Evolutionary conservation across 2,113 vertebrate species (phyloP), one percentile per base, ranked within the genome.

Genomic region (Prunella fulvescens): DNA sequence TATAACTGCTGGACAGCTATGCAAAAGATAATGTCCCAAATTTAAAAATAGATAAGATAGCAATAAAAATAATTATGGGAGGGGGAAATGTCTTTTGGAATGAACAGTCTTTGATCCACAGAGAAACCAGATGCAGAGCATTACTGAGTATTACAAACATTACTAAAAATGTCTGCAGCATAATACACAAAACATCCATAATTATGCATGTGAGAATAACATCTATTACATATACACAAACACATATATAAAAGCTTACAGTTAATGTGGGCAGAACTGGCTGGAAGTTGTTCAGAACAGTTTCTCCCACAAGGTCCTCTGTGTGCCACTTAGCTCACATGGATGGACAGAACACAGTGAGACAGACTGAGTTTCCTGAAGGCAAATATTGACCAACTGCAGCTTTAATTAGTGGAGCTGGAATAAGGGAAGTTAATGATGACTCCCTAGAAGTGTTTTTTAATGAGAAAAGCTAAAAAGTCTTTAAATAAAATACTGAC

Each of bases 361-460:
- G 57, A 51, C 78, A 89, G 53, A 81, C 56, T 33, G 44, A 92
- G 71, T 47, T 86, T 89, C 73, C 92, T 91, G 20, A 91, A 81
- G 64, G 92, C 88, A 91, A 96, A 91, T 92, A 92, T 45, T 95
- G 92, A 94, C 77, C 69, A 84, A 86, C 69, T 71, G 54, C 48
- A 74, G 83, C 79, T 92, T 84, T 84, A 81, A 93, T 71, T 74
- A 88, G 80, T 11, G 28, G 50, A 71, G 70, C 1, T 5, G n/a
- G 72, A 33, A 95, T 76, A 88, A 86, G 5, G 17, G 11, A 94
- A 73, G 72, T 70, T 66, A 86, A 87, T 65, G 70, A 66, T 13
- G 48, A 83, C 56, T 89, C 66, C 42, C 62, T 51, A 23, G 19
- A 90, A 92, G 67, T 50, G 45, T 31, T 88, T 91, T 81, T 91